Base-by-base conservation (phyloP, 2,797 vertebrate species). In the Sebastes vulpes region DNA sequence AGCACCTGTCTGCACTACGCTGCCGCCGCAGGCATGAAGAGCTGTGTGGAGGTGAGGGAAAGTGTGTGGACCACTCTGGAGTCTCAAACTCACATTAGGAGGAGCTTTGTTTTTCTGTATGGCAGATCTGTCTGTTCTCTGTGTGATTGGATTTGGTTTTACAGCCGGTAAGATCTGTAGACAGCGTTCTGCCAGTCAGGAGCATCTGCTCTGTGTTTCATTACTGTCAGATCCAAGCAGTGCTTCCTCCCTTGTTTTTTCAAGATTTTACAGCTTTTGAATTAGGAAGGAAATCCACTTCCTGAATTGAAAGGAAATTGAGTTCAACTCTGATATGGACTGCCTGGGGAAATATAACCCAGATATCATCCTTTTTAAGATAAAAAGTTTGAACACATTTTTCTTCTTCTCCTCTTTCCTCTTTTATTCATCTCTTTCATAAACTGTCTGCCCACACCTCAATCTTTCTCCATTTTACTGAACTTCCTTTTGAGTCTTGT, bases 1-100 rank as follows among this genome's bases (percentile, higher is more conserved):
- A 99, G 97, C 94, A 99, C 98, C 52, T 97, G 98, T 82, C 96
- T 99, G 89, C 99, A 99, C 95, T 99, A 99, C 65, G 98, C 98
- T 67, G 97, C 98, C 25, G 98, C 98, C 91, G 98, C 99, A 87
- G 99, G 99, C 92, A 98, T 99, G 98, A 99, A 98, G 96, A 97
- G 95, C 79, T 99, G 98, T 74, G 98, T 99, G n/a, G 98, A 99
- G 98, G 99, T 99, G 96, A 96, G 93, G 73, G 58, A 18, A 56
- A 60, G 26, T 23, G 60, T 26, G 48, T 23, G 28, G 29, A 26
- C 23, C 50, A 4, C 26, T 21, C 25, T 6, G 35, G 54, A 58
- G 23, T 14, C 48, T 31, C 16, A 23, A 56, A 54, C 79, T 64
- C 12, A 0, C 57, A 31, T 53, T 18, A 26, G 28, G 35, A 65